Evolutionary conservation across 37 sponge, comb jelly and placozoan genomes (phyloP).

Genomic region (Eunapius fragilis): DNA sequence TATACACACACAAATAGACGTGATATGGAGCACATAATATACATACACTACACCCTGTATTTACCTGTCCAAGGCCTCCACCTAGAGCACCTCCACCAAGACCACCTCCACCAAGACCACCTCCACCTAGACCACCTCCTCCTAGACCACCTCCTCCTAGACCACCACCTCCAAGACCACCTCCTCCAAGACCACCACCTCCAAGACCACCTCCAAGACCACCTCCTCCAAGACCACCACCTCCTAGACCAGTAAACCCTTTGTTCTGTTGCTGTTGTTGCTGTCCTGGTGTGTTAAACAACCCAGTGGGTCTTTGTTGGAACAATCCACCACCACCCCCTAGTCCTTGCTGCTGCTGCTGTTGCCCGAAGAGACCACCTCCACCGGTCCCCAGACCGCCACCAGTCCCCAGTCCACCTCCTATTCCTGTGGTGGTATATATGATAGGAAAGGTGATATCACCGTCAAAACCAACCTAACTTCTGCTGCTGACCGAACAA

Average conservation of each 20-base stretch:
- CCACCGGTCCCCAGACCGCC: constrained; percentile 19
- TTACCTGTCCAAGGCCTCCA: not conserved
- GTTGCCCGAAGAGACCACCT: constrained; percentile 29
- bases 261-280: constrained; percentile 14
- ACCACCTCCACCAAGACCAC: not conserved
- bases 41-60: not conserved
- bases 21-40: too few relatives aligned
- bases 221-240: not conserved
- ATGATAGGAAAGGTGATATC: too few relatives aligned
- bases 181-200: not conserved
- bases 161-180: not conserved
- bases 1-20: not conserved
- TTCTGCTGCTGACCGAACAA: constrained; percentile 5
- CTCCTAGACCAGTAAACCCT: constrained; percentile 3
- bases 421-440: not conserved
- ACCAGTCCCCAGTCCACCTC: not conserved
- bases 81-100: not conserved
- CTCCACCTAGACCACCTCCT: constrained; percentile 14
- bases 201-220: constrained; percentile 14
- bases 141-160: not conserved
- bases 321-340: constrained; percentile 22
- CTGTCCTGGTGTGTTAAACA: not conserved
- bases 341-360: not conserved
- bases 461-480: too few relatives aligned
- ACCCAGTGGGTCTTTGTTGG: not conserved